Conservation (phyloP, 2,113 vertebrate species). For the Rattus rattus region DNA sequence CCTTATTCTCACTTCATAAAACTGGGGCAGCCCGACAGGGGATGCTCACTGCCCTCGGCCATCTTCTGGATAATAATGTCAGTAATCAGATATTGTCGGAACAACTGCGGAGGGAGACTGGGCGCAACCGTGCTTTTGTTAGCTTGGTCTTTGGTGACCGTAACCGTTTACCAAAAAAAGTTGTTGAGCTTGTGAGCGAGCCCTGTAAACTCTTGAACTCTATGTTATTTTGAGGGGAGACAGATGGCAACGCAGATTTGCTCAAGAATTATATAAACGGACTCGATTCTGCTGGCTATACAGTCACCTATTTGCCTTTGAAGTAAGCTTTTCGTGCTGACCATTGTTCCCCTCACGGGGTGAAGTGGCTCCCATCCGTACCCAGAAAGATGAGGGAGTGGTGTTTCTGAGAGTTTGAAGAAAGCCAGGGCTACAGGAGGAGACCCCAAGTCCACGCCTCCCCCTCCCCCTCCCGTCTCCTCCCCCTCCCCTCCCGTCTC, state of each 20-base stretch:
- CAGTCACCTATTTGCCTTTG: slow-evolving; percentile 78
- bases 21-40: slow-evolving; percentile 84
- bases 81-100: slow-evolving; percentile 67
- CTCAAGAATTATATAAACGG: slow-evolving; percentile 82
- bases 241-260: slow-evolving; percentile 81
- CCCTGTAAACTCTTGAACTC: slow-evolving; percentile 85
- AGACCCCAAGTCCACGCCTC: not conserved
- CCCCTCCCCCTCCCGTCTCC: accelerated
- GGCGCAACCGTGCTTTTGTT: not conserved
- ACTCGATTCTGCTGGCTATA: slow-evolving; percentile 61
- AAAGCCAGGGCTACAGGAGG: too few relatives aligned
- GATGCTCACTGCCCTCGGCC: slow-evolving; percentile 63
- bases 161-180: not conserved
- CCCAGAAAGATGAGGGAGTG: not conserved
- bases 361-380: not conserved
- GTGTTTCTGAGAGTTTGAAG: not conserved
- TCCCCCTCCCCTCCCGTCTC: too few relatives aligned
- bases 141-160: not conserved
- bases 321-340: slow-evolving; percentile 79
- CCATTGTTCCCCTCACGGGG: not conserved
- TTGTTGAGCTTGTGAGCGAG: slow-evolving; percentile 11
- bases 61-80: slow-evolving; percentile 81
- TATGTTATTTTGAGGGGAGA: slow-evolving; percentile 79
- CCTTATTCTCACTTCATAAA: slow-evolving; percentile 84
- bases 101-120: slow-evolving; percentile 63